phyloP scores from a whole-genome alignment of 2,888 invertebrate species.

The Meandrusa payeni region DNA sequence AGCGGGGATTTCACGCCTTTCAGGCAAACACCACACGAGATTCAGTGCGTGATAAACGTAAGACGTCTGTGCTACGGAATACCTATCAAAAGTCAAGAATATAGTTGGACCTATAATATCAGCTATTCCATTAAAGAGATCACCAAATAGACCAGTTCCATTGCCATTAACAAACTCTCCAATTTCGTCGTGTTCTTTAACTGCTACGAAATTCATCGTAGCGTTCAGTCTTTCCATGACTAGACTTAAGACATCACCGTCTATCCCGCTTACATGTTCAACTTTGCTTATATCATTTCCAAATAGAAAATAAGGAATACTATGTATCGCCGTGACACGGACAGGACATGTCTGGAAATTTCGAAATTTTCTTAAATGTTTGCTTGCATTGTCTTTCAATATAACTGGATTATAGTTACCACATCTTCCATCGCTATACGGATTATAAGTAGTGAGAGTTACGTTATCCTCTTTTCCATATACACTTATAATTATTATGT shows the following conservation, averaged over 20 bases:
- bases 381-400: constrained; percentile 29
- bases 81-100: constrained; percentile 37
- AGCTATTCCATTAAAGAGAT: constrained; percentile 38
- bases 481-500: constrained; percentile 43
- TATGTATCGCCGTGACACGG: constrained; percentile 34
- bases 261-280: constrained; percentile 39
- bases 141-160: constrained; percentile 37
- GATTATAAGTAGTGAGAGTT: constrained; percentile 44
- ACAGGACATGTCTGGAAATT: constrained; percentile 53
- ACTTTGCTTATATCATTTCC: constrained; percentile 34
- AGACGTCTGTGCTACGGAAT: constrained; percentile 38
- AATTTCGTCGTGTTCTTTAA: constrained; percentile 30
- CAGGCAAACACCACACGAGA: constrained; percentile 49
- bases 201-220: constrained; percentile 35
- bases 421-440: constrained; percentile 44
- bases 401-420: constrained; percentile 39
- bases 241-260: constrained; percentile 39
- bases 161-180: constrained; percentile 39
- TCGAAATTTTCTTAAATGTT: constrained; percentile 44
- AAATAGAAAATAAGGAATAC: constrained; percentile 37
- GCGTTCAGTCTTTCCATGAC: constrained; percentile 44
- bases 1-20: constrained; percentile 39
- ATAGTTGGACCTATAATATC: constrained; percentile 46
- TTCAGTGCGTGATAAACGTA: constrained; percentile 36
- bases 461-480: constrained; percentile 28